Percentiles rank a stretch among this genome's conserved stretches.
Conservation (phyloP, 2,888 invertebrate species). For the Macaria notata region DNA sequence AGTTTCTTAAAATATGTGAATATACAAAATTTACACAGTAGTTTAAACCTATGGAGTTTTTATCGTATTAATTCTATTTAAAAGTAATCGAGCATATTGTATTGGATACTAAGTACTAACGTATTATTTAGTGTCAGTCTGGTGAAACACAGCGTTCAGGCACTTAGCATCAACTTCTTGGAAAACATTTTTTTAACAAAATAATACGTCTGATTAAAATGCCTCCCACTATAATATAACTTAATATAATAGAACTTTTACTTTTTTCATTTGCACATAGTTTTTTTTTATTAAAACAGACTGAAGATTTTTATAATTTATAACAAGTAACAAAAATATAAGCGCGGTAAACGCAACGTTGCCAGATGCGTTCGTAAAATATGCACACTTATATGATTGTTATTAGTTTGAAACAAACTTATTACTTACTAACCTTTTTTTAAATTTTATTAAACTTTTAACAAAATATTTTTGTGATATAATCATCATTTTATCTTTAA, state of each 20-base stretch:
- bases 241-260: too few relatives aligned
- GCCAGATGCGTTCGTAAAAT: constrained; percentile 4
- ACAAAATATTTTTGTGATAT: too few relatives aligned
- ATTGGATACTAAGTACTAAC: too few relatives aligned
- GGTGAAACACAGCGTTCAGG: constrained; percentile 2
- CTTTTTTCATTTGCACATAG: too few relatives aligned
- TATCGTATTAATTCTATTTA: neutral
- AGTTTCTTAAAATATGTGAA: neutral
- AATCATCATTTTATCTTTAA: too few relatives aligned
- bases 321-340: constrained; percentile 12
- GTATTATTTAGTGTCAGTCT: constrained; percentile 2
- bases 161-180: constrained; percentile 12
- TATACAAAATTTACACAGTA: constrained; percentile 5
- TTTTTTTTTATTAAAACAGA: too few relatives aligned
- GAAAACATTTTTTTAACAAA: neutral
- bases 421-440: too few relatives aligned
- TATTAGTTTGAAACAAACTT: neutral
- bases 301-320: neutral
- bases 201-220: neutral
- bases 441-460: too few relatives aligned
- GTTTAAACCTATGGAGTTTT: neutral
- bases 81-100: too few relatives aligned
- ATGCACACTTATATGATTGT: constrained; percentile 12
- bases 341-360: constrained; percentile 8
- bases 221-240: too few relatives aligned